Evolutionary conservation across 1,140 invertebrate genomes (phyloP).

Genomic region (Pantala flavescens): DNA sequence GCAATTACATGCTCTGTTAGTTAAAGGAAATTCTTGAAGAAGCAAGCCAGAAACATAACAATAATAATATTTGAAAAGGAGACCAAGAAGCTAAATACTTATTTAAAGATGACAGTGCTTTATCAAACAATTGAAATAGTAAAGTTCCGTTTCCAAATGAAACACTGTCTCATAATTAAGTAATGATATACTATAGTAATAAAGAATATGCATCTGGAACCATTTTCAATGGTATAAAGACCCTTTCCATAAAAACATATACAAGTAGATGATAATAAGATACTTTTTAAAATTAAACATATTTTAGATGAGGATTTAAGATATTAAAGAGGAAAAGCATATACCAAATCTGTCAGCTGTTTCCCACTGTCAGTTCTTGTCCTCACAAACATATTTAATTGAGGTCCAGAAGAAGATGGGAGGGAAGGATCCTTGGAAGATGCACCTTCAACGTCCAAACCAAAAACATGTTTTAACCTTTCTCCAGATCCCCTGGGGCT

Average conservation of each 20-base stretch:
- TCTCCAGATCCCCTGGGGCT: constrained; percentile 43
- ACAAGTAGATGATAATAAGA: too few species aligned
- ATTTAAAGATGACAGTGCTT: too few species aligned
- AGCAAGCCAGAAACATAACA: constrained; percentile 16
- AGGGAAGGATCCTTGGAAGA: constrained; percentile 7
- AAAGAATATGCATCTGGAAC: too few species aligned
- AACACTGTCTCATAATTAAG: too few species aligned
- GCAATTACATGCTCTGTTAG: constrained; percentile 19
- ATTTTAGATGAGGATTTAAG: too few species aligned
- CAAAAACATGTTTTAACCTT: constrained; percentile 36
- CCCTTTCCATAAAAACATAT: too few species aligned
- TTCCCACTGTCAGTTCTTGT: constrained; percentile 76
- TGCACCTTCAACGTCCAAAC: constrained; percentile 39
- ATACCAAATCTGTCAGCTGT: constrained; percentile 64
- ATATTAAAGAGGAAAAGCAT: neutral
- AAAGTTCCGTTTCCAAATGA: too few species aligned
- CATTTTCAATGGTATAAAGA: too few species aligned
- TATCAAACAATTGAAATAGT: too few species aligned
- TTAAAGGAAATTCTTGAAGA: neutral
- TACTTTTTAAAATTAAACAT: too few species aligned
- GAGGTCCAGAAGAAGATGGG: constrained; percentile 42
- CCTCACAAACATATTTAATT: constrained; percentile 63
- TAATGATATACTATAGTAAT: too few species aligned
- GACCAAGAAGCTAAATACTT: too few species aligned
- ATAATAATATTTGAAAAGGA: neutral